Base-by-base conservation (phyloP, 1,140 invertebrate species). In the Thaumetopoea pityocampa region DNA sequence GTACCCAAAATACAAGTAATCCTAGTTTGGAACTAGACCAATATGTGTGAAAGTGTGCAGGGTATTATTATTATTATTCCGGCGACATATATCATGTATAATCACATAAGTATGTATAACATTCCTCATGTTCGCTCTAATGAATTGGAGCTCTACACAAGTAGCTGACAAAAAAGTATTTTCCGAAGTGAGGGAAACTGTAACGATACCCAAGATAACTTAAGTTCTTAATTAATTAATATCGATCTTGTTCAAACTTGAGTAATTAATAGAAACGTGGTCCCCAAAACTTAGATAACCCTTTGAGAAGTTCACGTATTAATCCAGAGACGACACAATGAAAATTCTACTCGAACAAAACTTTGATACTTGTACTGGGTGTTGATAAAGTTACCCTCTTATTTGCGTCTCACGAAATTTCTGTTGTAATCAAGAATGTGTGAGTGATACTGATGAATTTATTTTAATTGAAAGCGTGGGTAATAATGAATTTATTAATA, bases 211-310 rank as follows among this genome's bases (percentile, higher is more conserved):
- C 24, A 11, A 37, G 37, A 49, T 46, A 47, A 62, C 55, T 49
- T 30, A 52, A 67, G 50, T 61, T 66, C 62, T 51, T 73, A 73
- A 77, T 77, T 73, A 77, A 73, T 77, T 77, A 70, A 65, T 67
- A 77, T 77, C 61, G 69, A 63, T 61, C 52, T 35, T 24, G 38
- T 11, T 14, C 34, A 29, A 77, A 73, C 55, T 73, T 71, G 40
- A 54, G 58, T 71, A 77, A 77, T 73, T 73, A 77, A 69, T 77
- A 77, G 67, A 66, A 71, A 72, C 66, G 61, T 59, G 59, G 67
- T 66, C 51, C 60, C 59, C 58, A 24, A 61, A 71, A 72, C 69
- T 72, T 69, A 64, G 64, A 66, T 72, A 69, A 73, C 69, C 69
- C 72, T 77, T 69, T 67, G 47, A 26, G 51, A 68, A 72, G 58